Evolutionary conservation across 2,888 invertebrate genomes (phyloP).

Genomic region (Phortica okadai): DNA sequence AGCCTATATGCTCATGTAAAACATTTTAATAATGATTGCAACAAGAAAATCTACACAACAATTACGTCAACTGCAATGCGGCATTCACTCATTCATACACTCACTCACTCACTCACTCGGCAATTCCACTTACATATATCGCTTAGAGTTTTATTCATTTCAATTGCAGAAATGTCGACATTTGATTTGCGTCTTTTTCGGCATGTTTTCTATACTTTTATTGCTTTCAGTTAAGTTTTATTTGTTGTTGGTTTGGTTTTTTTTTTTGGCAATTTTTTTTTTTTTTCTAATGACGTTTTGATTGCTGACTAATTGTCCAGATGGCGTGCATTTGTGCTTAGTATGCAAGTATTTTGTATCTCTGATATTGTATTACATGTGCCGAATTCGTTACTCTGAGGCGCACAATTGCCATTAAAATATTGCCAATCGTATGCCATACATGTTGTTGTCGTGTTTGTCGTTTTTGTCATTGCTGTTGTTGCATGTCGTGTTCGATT

Average conservation of each 20-base stretch:
- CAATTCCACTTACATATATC: background rate
- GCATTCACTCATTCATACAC: constrained; percentile 7
- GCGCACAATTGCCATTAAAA: constrained; percentile 14
- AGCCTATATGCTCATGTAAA: constrained; percentile 59
- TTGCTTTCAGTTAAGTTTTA: background rate
- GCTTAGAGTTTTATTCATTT: background rate
- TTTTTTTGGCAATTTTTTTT: background rate
- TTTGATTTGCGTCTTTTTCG: constrained; percentile 20
- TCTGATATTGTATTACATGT: constrained; percentile 1
- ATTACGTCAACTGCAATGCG: constrained; percentile 25
- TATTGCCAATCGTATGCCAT: background rate
- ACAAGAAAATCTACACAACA: constrained; percentile 30
- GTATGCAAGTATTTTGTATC: constrained; percentile 2
- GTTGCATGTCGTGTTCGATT: background rate
- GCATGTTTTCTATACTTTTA: background rate
- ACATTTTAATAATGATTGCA: constrained; percentile 67
- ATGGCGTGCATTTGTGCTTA: constrained; percentile 24
- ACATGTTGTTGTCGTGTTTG: constrained; percentile 3
- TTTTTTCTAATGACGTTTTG: constrained; percentile 35
- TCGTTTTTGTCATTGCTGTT: background rate
- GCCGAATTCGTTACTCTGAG: constrained; percentile 35
- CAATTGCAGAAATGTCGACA: constrained; percentile 9
- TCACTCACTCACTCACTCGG: background rate
- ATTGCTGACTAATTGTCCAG: constrained; percentile 37
- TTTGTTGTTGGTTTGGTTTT: background rate